Evolutionary conservation across 2,113 vertebrate species (phyloP).

Genomic region (Hypocryptadius cinnamomeus): DNA sequence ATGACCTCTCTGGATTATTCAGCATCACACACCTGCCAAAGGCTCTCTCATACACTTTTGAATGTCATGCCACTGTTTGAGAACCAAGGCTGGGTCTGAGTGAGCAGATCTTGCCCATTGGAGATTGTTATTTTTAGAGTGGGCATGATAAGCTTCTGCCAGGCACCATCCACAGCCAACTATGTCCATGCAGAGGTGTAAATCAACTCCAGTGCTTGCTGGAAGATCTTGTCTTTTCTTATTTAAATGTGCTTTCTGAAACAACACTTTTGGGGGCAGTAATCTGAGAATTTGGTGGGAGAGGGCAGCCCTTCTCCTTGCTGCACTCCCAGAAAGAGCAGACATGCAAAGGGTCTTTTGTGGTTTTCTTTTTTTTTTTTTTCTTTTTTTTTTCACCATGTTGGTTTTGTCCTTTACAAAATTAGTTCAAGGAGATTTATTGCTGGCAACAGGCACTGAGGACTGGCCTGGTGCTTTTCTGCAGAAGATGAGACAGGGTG

Average conservation of each 20-base stretch:
- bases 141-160: constrained; percentile 27
- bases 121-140: constrained; percentile 40
- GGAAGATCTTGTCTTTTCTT: constrained; percentile 6
- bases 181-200: background rate
- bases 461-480: background rate
- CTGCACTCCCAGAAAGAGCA: background rate
- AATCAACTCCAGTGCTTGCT: background rate
- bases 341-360: background rate
- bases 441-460: constrained; percentile 1
- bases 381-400: too few relatives aligned
- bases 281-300: background rate
- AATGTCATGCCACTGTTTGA: background rate
- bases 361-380: too few relatives aligned
- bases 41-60: background rate
- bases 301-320: background rate
- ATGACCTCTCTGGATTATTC: background rate
- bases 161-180: background rate
- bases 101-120: background rate
- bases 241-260: background rate
- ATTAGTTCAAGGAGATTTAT: constrained; percentile 45
- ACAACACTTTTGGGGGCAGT: background rate
- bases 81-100: background rate
- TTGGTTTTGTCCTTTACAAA: constrained; percentile 31
- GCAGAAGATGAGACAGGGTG: constrained; percentile 17
- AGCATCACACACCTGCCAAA: background rate